phyloP scores from a whole-genome alignment of 2,113 vertebrate genomes.

The Caracal caracal region DNA sequence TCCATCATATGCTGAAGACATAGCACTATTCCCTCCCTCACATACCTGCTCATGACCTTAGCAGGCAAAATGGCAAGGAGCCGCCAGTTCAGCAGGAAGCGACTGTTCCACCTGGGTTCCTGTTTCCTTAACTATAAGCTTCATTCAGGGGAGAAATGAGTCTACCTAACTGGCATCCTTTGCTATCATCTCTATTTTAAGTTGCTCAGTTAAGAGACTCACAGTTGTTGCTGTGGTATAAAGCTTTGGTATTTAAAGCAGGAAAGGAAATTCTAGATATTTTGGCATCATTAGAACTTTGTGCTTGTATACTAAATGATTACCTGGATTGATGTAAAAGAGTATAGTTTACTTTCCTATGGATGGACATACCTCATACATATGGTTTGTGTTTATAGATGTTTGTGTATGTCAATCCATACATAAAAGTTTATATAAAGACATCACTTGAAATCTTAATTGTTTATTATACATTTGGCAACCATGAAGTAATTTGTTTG shows the following conservation, averaged over 20 bases:
- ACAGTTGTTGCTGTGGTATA: background rate
- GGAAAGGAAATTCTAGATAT: background rate
- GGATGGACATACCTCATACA: background rate
- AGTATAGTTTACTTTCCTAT: background rate
- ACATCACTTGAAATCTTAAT: background rate
- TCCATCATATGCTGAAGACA: background rate
- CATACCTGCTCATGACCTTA: background rate
- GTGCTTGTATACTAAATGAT: background rate
- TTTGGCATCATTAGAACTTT: background rate
- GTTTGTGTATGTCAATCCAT: background rate
- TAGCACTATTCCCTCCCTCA: background rate
- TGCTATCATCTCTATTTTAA: slow-evolving; percentile 36
- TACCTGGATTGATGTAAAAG: background rate
- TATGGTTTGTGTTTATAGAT: background rate
- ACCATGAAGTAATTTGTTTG: background rate
- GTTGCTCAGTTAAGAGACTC: background rate
- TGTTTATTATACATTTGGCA: background rate
- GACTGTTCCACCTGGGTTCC: background rate
- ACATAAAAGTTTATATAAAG: background rate
- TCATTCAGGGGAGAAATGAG: background rate
- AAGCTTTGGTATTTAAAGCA: background rate
- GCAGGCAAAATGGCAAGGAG: background rate
- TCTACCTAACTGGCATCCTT: background rate
- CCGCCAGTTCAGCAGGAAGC: background rate
- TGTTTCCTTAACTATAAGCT: background rate